A percentile compares a stretch with the other conserved stretches of the same genome.
Conservation (phyloP, 2,113 vertebrate species). For the Dasyurus viverrinus region DNA sequence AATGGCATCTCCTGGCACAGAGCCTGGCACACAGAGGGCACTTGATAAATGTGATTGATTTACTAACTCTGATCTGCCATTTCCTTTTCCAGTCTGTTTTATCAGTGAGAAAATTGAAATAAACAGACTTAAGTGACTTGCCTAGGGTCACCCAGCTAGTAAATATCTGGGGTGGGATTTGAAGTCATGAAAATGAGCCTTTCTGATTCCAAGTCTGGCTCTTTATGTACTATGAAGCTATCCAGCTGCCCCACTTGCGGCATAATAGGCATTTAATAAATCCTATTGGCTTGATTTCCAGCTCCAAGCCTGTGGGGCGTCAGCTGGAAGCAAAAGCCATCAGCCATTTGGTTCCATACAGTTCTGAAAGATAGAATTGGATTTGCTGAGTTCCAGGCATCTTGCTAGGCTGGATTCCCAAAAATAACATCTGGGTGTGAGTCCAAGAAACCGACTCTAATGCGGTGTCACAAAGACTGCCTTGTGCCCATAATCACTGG, state of each 20-base stretch:
- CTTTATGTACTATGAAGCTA: neutral
- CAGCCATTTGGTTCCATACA: neutral
- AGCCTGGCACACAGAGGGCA: too few species aligned
- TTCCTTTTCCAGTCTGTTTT: too few species aligned
- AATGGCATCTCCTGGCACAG: too few species aligned
- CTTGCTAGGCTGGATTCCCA: neutral
- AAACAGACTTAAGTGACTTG: too few species aligned
- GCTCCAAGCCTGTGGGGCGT: neutral
- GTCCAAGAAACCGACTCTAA: neutral
- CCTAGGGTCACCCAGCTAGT: too few species aligned
- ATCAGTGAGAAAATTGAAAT: too few species aligned
- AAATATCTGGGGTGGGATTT: neutral
- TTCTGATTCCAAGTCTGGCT: neutral
- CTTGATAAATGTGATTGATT: neutral
- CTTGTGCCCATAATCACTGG: neutral
- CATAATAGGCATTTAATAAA: fast-evolving
- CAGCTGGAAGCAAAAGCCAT: neutral
- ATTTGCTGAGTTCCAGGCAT: neutral
- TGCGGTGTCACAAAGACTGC: neutral
- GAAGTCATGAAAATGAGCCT: neutral
- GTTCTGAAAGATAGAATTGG: neutral
- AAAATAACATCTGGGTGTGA: neutral
- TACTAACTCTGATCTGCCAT: neutral
- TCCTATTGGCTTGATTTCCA: neutral
- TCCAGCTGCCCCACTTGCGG: neutral